These are phyloP conservation scores for Genyomyrus donnyi DNA, from an alignment of 2,113 vertebrate species.

Conservation along the genomic window DNA sequence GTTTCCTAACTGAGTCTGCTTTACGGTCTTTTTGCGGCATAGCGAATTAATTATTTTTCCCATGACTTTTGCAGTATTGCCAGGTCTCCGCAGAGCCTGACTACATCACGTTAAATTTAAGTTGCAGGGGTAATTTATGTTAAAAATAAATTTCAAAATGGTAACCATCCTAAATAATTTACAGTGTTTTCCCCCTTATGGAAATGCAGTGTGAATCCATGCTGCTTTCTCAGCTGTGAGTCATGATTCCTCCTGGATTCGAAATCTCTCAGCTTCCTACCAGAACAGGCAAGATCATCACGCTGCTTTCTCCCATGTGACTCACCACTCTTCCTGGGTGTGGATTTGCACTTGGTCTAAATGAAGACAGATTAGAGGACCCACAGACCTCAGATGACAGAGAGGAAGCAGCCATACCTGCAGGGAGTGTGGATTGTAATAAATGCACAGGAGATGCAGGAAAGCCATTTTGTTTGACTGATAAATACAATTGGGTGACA, in stretches of 20 bases:
- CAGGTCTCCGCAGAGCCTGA: neutral
- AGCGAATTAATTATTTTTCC: neutral
- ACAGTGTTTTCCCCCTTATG: conserved; percentile 9
- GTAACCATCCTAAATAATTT: conserved; percentile 13
- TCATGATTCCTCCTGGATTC: conserved; percentile 12
- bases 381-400: neutral
- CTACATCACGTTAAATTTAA: neutral
- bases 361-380: conserved; percentile 3
- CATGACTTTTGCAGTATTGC: neutral
- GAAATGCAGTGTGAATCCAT: neutral
- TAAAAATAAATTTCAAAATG: conserved; percentile 3
- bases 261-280: conserved; percentile 1
- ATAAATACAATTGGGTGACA: neutral
- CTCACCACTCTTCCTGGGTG: neutral
- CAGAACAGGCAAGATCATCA: neutral
- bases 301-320: conserved; percentile 8
- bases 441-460: neutral
- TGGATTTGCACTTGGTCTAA: neutral
- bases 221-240: conserved; percentile 1
- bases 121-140: neutral
- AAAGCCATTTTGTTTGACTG: neutral
- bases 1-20: neutral
- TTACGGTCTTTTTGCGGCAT: neutral
- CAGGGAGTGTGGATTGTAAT: neutral
- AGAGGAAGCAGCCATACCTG: neutral